Evolutionary conservation across 1,140 invertebrate genomes (phyloP), one percentile per base, ranked within the genome.

Genomic region (Danaus melanippus): DNA sequence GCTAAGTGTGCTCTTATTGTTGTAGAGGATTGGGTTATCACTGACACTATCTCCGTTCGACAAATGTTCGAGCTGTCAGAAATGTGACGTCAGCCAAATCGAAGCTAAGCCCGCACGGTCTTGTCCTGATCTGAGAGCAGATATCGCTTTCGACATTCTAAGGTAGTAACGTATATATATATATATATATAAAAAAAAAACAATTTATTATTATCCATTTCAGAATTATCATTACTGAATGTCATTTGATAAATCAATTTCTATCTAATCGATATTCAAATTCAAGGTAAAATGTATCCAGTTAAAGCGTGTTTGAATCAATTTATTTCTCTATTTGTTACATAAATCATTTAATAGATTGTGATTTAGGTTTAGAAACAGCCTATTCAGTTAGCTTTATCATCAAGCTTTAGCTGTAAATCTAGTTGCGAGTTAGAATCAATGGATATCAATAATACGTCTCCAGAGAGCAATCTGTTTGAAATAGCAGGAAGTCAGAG

Each of bases 1-100:
- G 77, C 71, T 85, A 86, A 86, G 84, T 86, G 82, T 84, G 71
- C 80, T 84, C 77, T 79, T 77, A 85, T 86, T 85, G 81, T 86
- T 83, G 74, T 81, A 83, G 83, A 79, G 79, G 80, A 78, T 83
- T 81, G 74, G 74, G 72, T 84, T 84, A 86, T 86, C 84, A 73
- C 69, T 86, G 84, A 86, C 84, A 84, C 79, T 83, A 86, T 86
- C 84, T 84, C 59, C 55, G 74, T 83, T 86, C 84, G 84, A 86
- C 80, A 84, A 86, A 84, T 86, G 81, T 81, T 86, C 77, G 73
- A 79, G 71, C 81, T 86, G 84, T 87, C 81, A 87, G 76, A 78
- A 72, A 53, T 77, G 73, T 87, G 84, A 87, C 84, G 82, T 87
- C 82, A 84, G 76, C 76, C 74, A 74, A 80, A 79, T 77, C 69